phyloP scores from a whole-genome alignment of 2,113 vertebrate genomes.

The Pseudopipra pipra region DNA sequence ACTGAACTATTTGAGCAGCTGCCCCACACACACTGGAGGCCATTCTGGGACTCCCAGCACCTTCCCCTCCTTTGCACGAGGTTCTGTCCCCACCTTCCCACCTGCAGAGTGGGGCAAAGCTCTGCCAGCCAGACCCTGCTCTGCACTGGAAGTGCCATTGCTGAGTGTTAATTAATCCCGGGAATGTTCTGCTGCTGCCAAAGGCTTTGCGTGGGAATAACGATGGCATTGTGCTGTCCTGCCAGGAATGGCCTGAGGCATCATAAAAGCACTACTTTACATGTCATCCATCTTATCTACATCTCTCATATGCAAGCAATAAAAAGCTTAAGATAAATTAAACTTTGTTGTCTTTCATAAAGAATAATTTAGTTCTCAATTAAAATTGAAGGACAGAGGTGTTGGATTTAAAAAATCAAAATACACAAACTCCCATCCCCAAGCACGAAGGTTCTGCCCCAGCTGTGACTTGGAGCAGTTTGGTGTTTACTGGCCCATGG shows the following conservation, averaged over 20 bases:
- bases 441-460: background rate
- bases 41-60: fast-evolving
- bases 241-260: background rate
- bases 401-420: background rate
- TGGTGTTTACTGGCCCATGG: background rate
- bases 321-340: background rate
- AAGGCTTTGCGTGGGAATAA: background rate
- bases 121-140: background rate
- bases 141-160: fast-evolving
- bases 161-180: background rate
- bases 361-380: background rate
- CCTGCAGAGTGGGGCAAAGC: background rate
- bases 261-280: background rate
- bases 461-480: background rate
- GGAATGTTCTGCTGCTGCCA: background rate
- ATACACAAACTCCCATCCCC: background rate
- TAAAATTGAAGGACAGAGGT: background rate
- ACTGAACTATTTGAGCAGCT: fast-evolving
- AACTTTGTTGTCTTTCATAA: background rate
- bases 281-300: background rate
- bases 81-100: background rate
- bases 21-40: background rate
- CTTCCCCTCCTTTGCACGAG: background rate
- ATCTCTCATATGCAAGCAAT: background rate
- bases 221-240: background rate